These are phyloP conservation scores for Eudemis profundana DNA, from an alignment of 2,888 invertebrate species.

Conservation along the genomic window DNA sequence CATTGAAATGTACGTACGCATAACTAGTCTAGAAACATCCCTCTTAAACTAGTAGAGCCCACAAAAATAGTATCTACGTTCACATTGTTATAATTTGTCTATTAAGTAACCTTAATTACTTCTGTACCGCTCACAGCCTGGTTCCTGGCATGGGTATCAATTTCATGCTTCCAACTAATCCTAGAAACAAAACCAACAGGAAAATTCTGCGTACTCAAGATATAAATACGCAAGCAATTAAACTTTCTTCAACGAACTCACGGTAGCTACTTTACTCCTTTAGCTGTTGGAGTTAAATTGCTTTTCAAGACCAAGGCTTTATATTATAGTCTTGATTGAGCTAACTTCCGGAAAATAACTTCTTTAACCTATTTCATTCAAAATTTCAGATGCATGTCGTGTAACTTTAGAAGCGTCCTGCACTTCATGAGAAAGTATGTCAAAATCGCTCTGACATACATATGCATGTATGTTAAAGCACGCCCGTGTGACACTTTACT, in stretches of 20 bases:
- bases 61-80: too few species aligned
- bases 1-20: too few species aligned
- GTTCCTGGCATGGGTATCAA: too few species aligned
- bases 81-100: too few species aligned
- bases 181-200: too few species aligned
- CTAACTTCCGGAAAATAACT: too few species aligned
- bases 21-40: too few species aligned
- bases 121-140: too few species aligned
- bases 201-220: neutral
- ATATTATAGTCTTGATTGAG: neutral
- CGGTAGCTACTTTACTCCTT: neutral
- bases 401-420: constrained; percentile 5
- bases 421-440: constrained; percentile 23
- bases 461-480: constrained; percentile 21
- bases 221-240: constrained; percentile 18
- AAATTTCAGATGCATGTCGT: neutral
- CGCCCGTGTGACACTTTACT: constrained; percentile 3
- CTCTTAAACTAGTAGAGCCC: too few species aligned
- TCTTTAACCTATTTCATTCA: neutral
- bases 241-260: constrained; percentile 15
- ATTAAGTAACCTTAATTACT: too few species aligned
- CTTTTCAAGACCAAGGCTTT: neutral
- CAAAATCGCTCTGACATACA: constrained; percentile 17
- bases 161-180: too few species aligned
- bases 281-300: constrained; percentile 24